Evolutionary conservation across 1,140 invertebrate species (phyloP), one percentile per base, ranked within the genome.

Genomic region (Trigoniulus corallinus): DNA sequence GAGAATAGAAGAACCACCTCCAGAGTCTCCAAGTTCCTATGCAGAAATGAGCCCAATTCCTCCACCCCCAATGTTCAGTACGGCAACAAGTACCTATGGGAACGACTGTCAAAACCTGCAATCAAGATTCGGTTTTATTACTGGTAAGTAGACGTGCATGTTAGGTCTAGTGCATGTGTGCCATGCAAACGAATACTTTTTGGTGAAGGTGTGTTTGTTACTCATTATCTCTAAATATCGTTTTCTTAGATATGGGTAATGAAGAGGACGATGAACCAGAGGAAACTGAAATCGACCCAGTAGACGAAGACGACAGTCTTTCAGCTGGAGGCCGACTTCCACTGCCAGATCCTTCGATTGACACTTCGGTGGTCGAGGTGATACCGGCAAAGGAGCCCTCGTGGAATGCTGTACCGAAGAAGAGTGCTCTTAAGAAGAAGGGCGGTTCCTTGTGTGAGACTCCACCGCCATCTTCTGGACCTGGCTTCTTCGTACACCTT

Each of bases 1-100:
- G 40, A 12, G 45, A 40, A 48, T 45, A 40, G 72, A 88, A 55
- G 84, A 82, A 51, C 83, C 88, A 62, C 72, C 89, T 58, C 86
- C 87, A 47, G 87, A 91, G 66, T 86, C 86, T 45, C 86, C 87
- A 54, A 89, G 91, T 59, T 84, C 84, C 12, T 67, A 92, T 15
- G 88, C 84, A 50, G 88, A 93, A 63, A 91, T 93, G 64, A 88
- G 88, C 29, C 88, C 86, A 41, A 93, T 93, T 65, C 88, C 88
- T 60, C 88, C 88, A 55, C 88, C 88, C 49, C 88, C 87, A 50
- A 92, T 92, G 88, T 92, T 93, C 72, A 87, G 82, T 64, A 86
- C 84, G 50, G 84, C 84, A 25, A 84, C n/a, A n/a, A n/a, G n/a
- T n/a, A n/a, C n/a, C n/a, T n/a, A n/a, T n/a, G n/a, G n/a, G n/a